Evolutionary conservation across 2,113 vertebrate genomes (phyloP), one percentile per base, ranked within the genome.

Genomic region (Fulica atra): DNA sequence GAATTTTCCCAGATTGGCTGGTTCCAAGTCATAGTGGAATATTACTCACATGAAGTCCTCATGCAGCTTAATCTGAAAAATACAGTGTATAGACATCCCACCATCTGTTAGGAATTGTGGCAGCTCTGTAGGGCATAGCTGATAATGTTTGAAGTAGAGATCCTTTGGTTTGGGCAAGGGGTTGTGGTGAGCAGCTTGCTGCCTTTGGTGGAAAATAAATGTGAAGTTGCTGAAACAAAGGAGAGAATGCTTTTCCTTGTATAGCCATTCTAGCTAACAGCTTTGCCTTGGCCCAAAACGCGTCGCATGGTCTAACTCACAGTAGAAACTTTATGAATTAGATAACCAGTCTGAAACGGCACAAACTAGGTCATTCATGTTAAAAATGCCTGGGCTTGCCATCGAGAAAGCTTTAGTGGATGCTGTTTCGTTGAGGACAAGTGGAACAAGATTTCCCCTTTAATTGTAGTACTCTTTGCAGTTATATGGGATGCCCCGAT

Each of bases 51-150:
- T 24, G 16, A 31, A 88, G 48, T 63, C 65, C 44, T 73, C 72
- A 48, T 53, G 35, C 56, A 80, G 59, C 48, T 80, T 36, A 80
- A 87, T 86, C 51, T 4, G 2, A 94, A 35, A 73, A 84, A 25
- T 40, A 60, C 87, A 54, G 76, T 10, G 38, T 35, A 59, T 4
- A 53, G 89, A 93, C 90, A 86, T 89, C 92, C 74, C 72, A 77
- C 88, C 95, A 94, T 96, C 93, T 96, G 96, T 81, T 92, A 74
- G 85, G 73, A 95, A 96, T 93, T 88, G 90, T 92, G 94, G 88
- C 69, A 88, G 72, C 93, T 87, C 92, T 35, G 4, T 88, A 96
- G 89, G 95, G 81, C 92, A 95, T 70, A 82, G 88, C 71, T 94
- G 89, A 68, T 82, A 24, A 5, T 44, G 82, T 96, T 92, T 95